Conservation (phyloP, 2,797 vertebrate species). For the Chromis chromis region DNA sequence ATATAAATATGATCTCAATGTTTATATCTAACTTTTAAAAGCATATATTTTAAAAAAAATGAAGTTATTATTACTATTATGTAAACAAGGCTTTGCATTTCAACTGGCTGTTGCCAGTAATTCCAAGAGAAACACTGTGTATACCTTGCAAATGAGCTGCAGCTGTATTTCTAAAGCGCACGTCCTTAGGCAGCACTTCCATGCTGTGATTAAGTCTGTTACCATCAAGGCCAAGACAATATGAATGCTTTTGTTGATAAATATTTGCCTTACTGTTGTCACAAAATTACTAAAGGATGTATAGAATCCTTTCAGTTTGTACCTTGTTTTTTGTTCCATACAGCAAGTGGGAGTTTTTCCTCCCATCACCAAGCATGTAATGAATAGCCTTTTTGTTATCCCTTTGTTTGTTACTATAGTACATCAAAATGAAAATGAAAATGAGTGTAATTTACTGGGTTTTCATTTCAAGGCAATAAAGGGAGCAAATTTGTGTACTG, state of each 20-base stretch:
- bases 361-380: not conserved
- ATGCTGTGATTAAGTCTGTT: not conserved
- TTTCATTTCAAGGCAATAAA: slow-evolving; percentile 43
- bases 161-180: not conserved
- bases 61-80: no score
- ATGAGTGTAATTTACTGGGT: slow-evolving; percentile 18
- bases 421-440: slow-evolving; percentile 15
- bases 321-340: not conserved
- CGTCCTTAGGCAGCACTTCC: not conserved
- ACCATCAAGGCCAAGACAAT: not conserved
- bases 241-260: not conserved
- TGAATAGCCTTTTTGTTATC: slow-evolving; percentile 13
- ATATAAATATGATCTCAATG: no score
- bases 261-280: not conserved
- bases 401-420: slow-evolving; percentile 4
- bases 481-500: not conserved
- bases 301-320: not conserved
- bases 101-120: not conserved
- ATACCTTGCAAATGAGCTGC: not conserved
- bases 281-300: not conserved
- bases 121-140: not conserved
- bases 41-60: no score
- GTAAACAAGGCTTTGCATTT: not conserved
- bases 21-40: no score
- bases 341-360: not conserved